A percentile compares a stretch with the other conserved stretches of the same genome.
phyloP scores from a whole-genome alignment of 2,888 invertebrate species.

The Colostygia pectinataria region DNA sequence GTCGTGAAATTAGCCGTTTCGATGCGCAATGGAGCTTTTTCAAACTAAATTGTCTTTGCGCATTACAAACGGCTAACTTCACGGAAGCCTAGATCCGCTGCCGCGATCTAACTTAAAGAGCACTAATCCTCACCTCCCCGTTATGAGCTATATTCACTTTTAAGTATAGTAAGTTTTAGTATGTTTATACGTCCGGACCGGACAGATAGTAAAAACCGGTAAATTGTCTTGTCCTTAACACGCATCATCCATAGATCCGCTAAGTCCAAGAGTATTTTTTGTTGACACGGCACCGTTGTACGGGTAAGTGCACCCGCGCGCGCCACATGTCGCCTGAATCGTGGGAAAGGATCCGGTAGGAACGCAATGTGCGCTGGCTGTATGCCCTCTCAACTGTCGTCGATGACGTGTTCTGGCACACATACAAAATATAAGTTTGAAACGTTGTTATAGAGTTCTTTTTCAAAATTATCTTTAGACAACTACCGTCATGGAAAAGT shows the following conservation, averaged over 20 bases:
- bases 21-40: too few species aligned
- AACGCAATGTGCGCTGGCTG: conserved; percentile 64
- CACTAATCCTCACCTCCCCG: too few species aligned
- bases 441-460: conserved; percentile 41
- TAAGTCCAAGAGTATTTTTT: conserved; percentile 73
- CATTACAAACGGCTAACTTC: too few species aligned
- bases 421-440: conserved; percentile 44
- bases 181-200: conserved; percentile 1
- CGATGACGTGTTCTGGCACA: conserved; percentile 38
- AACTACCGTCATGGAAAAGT: neutral
- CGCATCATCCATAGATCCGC: conserved; percentile 71
- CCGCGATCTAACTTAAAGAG: too few species aligned
- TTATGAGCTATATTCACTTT: too few species aligned
- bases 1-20: too few species aligned
- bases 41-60: too few species aligned
- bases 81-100: too few species aligned
- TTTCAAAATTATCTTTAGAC: conserved; percentile 37
- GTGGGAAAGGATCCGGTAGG: conserved; percentile 75
- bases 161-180: too few species aligned
- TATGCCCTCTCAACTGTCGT: conserved; percentile 69
- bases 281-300: conserved; percentile 78
- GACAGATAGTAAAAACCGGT: conserved; percentile 32
- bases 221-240: conserved; percentile 56
- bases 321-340: conserved; percentile 80
- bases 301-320: conserved; percentile 72